phyloP scores from a whole-genome alignment of 2,888 invertebrate species.

The Actias luna region DNA sequence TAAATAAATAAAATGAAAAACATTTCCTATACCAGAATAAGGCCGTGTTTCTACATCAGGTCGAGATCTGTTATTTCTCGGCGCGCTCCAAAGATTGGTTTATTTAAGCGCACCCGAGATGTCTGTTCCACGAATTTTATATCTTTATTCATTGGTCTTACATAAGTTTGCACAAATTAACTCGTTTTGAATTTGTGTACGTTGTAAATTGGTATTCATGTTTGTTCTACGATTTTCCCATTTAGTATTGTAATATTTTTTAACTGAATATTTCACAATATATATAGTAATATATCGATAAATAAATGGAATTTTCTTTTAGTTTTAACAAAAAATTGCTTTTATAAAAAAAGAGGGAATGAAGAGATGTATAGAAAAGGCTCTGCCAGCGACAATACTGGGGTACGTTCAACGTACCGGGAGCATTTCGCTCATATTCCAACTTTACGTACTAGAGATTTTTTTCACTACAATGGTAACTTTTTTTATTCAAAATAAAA shows the following conservation, averaged over 20 bases:
- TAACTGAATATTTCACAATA: neutral
- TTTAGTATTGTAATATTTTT: neutral
- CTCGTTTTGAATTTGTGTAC: slow-evolving; percentile 37
- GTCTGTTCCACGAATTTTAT: slow-evolving; percentile 37
- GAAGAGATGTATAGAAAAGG: no score
- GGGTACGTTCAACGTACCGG: no score
- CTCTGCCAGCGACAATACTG: no score
- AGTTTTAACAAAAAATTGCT: no score
- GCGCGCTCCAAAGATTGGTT: slow-evolving; percentile 35
- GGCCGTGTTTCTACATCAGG: slow-evolving; percentile 23
- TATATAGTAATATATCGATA: no score
- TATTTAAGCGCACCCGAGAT: slow-evolving; percentile 33
- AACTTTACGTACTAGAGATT: no score
- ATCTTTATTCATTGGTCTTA: slow-evolving; percentile 44
- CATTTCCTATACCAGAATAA: slow-evolving; percentile 27
- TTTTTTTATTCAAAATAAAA: no score
- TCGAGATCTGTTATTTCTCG: slow-evolving; percentile 39
- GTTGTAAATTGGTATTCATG: slow-evolving; percentile 3
- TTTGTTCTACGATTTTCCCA: neutral
- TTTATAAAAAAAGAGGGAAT: no score
- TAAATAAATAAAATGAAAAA: neutral
- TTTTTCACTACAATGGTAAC: no score
- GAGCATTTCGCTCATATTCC: no score
- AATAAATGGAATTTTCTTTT: no score
- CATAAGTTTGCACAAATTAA: slow-evolving; percentile 36